Percentiles rank a stretch among this genome's conserved stretches.
phyloP scores from a whole-genome alignment of 2,797 vertebrate genomes.

The Zenarchopterus dispar region DNA sequence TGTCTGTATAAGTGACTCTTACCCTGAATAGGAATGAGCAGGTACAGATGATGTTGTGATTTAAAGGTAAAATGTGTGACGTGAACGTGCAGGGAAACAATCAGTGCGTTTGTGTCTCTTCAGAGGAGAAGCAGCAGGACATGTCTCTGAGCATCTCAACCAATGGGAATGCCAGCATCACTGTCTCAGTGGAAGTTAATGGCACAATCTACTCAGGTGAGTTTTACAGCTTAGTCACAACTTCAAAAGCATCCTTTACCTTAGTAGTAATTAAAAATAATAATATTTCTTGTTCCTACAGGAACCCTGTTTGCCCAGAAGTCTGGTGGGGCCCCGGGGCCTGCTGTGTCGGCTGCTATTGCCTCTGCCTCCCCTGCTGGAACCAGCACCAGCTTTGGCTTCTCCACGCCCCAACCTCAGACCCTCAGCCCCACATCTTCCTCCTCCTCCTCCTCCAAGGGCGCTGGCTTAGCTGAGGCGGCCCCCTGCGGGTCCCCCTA shows the following conservation, averaged over 20 bases:
- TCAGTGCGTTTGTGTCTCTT: slow-evolving; percentile 10
- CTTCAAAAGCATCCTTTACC: not conserved
- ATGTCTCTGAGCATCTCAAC: slow-evolving; percentile 90
- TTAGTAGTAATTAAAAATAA: not conserved
- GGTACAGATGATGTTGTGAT: not conserved
- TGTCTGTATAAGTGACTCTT: too few relatives aligned
- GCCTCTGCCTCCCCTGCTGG: slow-evolving; percentile 76
- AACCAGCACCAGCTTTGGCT: slow-evolving; percentile 81
- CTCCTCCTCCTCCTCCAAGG: slow-evolving; percentile 89
- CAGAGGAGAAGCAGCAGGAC: slow-evolving; percentile 91
- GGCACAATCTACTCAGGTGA: slow-evolving; percentile 94
- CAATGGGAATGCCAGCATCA: slow-evolving; percentile 91
- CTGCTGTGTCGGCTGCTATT: slow-evolving; percentile 56
- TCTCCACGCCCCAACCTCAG: slow-evolving; percentile 77
- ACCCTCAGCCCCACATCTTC: slow-evolving; percentile 86
- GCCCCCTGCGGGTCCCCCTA: slow-evolving; percentile 91
- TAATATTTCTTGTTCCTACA: slow-evolving; percentile 41
- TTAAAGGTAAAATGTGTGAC: not conserved
- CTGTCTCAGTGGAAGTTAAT: slow-evolving; percentile 96
- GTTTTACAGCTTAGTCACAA: slow-evolving; percentile 9
- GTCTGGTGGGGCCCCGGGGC: slow-evolving; percentile 81
- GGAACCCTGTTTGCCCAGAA: slow-evolving; percentile 97
- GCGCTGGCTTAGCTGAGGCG: slow-evolving; percentile 88
- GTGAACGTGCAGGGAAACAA: too few relatives aligned
- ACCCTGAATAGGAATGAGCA: too few relatives aligned